Conservation (phyloP, 2,113 vertebrate species). For the Brienomyrus longianalis region DNA sequence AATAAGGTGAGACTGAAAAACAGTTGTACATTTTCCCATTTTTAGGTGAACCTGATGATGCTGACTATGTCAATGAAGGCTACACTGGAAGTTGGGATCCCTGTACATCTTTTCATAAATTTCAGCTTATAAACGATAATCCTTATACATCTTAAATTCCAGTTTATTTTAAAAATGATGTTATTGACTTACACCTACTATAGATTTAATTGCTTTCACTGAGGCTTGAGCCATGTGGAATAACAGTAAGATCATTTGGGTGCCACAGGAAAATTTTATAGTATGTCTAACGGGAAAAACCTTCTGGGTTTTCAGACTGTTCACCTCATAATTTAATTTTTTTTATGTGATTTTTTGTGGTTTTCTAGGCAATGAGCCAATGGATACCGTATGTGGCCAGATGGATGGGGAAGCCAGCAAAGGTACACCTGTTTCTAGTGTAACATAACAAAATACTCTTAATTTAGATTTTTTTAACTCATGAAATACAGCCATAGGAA, state of each 20-base stretch:
- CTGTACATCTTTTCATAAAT: conserved; percentile 27
- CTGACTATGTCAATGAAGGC: conserved; percentile 6
- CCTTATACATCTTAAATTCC: background rate
- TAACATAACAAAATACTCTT: background rate
- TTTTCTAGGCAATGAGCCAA: background rate
- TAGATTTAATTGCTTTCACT: background rate
- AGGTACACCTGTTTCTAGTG: background rate
- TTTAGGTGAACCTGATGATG: background rate
- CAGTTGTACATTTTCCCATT: background rate
- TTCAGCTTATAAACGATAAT: background rate
- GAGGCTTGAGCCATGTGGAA: background rate
- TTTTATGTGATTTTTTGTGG: background rate
- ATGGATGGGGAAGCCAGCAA: background rate
- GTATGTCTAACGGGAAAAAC: background rate
- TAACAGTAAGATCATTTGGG: background rate
- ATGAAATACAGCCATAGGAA: background rate
- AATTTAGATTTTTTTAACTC: background rate
- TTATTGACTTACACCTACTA: conserved; percentile 30
- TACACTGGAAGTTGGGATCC: background rate
- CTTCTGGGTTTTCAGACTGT: background rate
- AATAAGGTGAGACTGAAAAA: background rate
- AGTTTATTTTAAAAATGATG: conserved; percentile 37
- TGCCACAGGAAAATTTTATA: background rate
- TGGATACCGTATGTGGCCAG: background rate
- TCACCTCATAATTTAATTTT: background rate